A percentile compares a stretch with the other conserved stretches of the same genome.
Conservation (phyloP, 37 sponge, comb jelly and placozoan species). For the Ianthella basta region DNA sequence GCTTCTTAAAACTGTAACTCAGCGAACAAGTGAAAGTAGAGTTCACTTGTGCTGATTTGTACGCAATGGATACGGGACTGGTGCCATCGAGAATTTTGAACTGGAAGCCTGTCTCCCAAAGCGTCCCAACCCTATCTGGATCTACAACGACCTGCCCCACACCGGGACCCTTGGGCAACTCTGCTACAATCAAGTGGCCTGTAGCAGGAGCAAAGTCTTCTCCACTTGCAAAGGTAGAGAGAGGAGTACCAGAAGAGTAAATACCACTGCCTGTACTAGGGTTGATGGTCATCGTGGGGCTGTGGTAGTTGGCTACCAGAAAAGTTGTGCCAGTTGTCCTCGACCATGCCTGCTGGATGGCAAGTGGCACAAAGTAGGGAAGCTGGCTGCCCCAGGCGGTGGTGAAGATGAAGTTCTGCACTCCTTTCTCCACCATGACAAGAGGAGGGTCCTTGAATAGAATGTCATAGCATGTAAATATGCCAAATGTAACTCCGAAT, state of each 20-base stretch:
- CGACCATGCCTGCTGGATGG: conserved; percentile 64
- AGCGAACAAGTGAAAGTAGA: too few species aligned
- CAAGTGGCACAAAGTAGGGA: conserved; percentile 38
- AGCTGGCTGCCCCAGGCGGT: conserved; percentile 65
- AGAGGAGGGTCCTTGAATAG: conserved; percentile 46
- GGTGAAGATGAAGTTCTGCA: conserved; percentile 61
- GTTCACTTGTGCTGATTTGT: too few species aligned
- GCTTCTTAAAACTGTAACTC: too few species aligned
- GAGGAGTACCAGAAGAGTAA: conserved; percentile 59
- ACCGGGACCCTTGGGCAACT: too few species aligned
- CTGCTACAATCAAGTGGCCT: too few species aligned
- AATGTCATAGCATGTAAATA: conserved; percentile 74
- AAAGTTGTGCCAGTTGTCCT: conserved; percentile 25
- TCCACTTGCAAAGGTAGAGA: too few species aligned
- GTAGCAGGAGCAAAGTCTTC: too few species aligned
- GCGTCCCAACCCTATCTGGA: too few species aligned
- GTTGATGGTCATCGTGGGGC: background rate
- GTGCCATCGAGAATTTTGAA: too few species aligned
- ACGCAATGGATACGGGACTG: too few species aligned
- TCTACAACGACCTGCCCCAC: too few species aligned
- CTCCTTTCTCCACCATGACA: conserved; percentile 32
- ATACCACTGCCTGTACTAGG: conserved; percentile 64
- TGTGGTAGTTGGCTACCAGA: conserved; percentile 62
- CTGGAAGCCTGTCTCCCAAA: too few species aligned
- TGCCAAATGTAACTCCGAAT: conserved; percentile 77